Base-by-base conservation (phyloP, 2,888 invertebrate genomes). In the Cephalotes varians region DNA sequence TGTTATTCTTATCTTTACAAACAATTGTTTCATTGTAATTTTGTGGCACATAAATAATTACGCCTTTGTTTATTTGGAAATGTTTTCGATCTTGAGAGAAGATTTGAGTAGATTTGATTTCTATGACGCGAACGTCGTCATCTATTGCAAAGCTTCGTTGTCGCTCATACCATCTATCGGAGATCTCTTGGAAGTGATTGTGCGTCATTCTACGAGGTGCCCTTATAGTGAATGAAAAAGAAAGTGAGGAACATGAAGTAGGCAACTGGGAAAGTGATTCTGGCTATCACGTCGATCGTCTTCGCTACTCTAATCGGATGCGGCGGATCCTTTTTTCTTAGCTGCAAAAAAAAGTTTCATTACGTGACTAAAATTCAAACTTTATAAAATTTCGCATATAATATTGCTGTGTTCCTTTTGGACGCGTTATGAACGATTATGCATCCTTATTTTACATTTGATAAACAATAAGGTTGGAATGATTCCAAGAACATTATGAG, bases 211-310 rank as follows among this genome's bases (percentile, higher is more conserved):
- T 97, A 96, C 95, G 96, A 96, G 94, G 97, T 97, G 95, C 97
- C 98, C 95, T 98, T 98, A 96, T 98, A 98, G 96, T 98, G 98
- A 94, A 98, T 98, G 96, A 98, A 98, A 96, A 98, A 98, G 96
- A 98, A 98, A 95, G 98, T 97, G 93, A 98, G 97, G 96, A 98
- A 98, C 95, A 98, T 97, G 94, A 98, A 97, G 95, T 98, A 98
- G 94, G 98, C 98, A 92, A 98, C 97, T 92, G 98, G 98, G 96
- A 98, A 98, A 92, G 98, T 98, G 95, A 98, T 98, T 95, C 98
- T 96, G 85, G 98, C 98, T 94, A 98, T 98, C 92, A 98, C 98
- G 95, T 98, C 98, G 95, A 98, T 98, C 85, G 98, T 98, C 96
- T 98, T 98, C 91, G 98, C 98, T 93, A 98, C 98, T 92, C 98